Evolutionary conservation across 2,113 vertebrate genomes (phyloP), one percentile per base, ranked within the genome.

Genomic region (Osmerus mordax): DNA sequence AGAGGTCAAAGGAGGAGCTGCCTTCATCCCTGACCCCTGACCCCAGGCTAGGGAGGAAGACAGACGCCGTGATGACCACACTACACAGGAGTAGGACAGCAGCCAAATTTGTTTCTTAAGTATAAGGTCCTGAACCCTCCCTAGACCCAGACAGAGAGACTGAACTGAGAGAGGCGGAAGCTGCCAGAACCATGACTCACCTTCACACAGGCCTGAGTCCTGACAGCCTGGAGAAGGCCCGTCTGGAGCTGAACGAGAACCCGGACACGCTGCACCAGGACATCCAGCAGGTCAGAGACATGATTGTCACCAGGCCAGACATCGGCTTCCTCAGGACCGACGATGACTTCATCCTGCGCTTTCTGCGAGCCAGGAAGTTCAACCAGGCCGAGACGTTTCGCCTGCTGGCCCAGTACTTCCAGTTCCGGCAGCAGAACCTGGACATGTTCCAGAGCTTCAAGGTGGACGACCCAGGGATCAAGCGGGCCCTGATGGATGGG

Each of bases 401-500:
- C 9, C 94, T 99, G 71, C 87, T 99, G 91, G 96, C 97, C 75
- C 97, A 99, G 71, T 99, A 99, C 90, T 99, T 99, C 82, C 97
- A 98, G 83, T 99, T 98, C 84, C 86, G 97, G 3, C 97, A 99
- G 86, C 97, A 99, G 91, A 99, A 99, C 89, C 94, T 99, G 77
- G 96, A 99, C 86, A 99, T 99, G 96, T 99, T 99, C 91, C 98
- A 99, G 90, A 98, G 96, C 94, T 97, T 99, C 87, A 99, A 99
- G 29, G 97, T 89, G 28, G 89, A 89, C 6, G 89, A 99, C 84
- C 96, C 95, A 0, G 96, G 97, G 64, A 99, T 99, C 83, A 99
- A 99, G 72, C 94, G 98, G 69, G 97, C 97, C 0, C 87, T 99
- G 77, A 98, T 96, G 89, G 97, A 99, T 18, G 97, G 97, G 11